These are phyloP conservation scores for Sebastes fasciatus DNA, from an alignment of 2,113 vertebrate species.

Conservation along the genomic window DNA sequence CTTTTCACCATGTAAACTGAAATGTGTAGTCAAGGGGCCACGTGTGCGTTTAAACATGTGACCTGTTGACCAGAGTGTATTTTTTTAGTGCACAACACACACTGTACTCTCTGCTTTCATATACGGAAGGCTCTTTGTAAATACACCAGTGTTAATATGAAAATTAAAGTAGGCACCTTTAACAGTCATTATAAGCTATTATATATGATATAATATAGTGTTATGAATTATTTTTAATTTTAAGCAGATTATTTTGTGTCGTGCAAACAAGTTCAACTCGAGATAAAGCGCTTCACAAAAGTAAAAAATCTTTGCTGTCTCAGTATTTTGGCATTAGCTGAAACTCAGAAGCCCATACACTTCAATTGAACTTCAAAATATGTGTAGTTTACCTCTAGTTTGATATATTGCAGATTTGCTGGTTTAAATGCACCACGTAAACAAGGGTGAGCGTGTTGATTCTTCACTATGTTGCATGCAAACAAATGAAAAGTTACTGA, in stretches of 20 bases:
- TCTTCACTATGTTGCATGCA: background rate
- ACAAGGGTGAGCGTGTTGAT: background rate
- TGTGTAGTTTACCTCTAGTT: background rate
- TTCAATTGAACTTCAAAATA: background rate
- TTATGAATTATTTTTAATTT: background rate
- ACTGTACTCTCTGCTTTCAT: slow-evolving; percentile 14
- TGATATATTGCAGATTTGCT: background rate
- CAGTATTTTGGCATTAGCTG: background rate
- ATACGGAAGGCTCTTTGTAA: slow-evolving; percentile 5
- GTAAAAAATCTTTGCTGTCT: background rate
- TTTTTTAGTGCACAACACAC: background rate
- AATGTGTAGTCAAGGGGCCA: background rate
- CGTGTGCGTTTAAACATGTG: slow-evolving; percentile 13
- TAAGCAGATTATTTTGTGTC: background rate
- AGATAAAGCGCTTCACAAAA: background rate
- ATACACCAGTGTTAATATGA: slow-evolving; percentile 14
- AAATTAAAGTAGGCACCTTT: slow-evolving; percentile 3
- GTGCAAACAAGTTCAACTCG: background rate
- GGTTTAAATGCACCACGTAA: background rate
- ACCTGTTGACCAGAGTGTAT: slow-evolving; percentile 10
- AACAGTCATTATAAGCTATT: slow-evolving; percentile 20
- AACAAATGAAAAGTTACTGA: background rate
- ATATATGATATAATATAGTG: background rate
- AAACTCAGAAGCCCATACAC: background rate
- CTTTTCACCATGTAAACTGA: slow-evolving; percentile 30